Evolutionary conservation across 2,113 vertebrate genomes (phyloP).

Genomic region (Rhodinocichla rosea): DNA sequence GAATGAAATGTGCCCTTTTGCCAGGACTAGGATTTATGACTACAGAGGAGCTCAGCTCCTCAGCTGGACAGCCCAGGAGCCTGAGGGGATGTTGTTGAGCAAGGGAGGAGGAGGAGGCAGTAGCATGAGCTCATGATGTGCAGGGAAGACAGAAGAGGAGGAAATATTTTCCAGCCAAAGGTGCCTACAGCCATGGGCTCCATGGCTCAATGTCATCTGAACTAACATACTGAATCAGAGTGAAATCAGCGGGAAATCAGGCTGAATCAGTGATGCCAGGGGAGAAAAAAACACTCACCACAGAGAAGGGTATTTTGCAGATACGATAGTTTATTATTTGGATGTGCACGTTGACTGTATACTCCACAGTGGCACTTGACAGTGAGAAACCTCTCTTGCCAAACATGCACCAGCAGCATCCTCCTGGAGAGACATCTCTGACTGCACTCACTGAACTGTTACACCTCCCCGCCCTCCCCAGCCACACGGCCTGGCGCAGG

Average conservation of each 20-base stretch:
- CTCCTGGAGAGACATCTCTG: not conserved
- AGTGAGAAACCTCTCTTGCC: not conserved
- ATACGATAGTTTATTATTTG: rapidly evolving
- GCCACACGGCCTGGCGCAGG: not conserved
- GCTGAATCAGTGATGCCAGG: not conserved
- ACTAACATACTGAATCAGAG: too few species aligned
- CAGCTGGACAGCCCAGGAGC: not conserved
- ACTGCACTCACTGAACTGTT: not conserved
- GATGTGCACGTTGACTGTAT: rapidly evolving
- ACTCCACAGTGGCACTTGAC: too few species aligned
- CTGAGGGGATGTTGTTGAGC: not conserved
- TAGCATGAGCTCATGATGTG: rapidly evolving
- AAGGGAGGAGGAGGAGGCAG: not conserved
- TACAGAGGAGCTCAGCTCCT: not conserved
- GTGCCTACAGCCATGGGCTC: rapidly evolving
- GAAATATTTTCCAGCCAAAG: not conserved
- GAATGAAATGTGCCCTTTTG: not conserved
- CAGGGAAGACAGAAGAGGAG: not conserved
- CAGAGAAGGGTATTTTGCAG: not conserved
- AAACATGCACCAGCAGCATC: rapidly evolving
- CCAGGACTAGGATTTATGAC: too few species aligned
- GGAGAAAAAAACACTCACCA: not conserved
- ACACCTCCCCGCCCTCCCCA: not conserved
- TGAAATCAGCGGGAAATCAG: not conserved
- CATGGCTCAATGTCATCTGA: rapidly evolving